A percentile compares a stretch with the other conserved stretches of the same genome.
Evolutionary conservation across 2,888 invertebrate species (phyloP).

Genomic region (Epicampocera succincta): DNA sequence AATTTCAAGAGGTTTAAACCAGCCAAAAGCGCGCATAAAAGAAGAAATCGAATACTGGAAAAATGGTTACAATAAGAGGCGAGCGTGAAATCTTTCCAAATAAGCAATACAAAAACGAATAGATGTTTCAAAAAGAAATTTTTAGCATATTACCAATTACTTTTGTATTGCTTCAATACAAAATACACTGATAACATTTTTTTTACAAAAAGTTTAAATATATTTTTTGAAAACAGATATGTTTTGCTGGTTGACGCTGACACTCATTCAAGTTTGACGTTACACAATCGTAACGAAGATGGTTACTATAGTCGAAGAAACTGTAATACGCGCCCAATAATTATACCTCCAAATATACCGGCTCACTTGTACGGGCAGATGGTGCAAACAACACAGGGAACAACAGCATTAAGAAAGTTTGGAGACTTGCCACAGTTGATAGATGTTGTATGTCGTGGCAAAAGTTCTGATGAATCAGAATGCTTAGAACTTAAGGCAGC

Average conservation of each 20-base stretch:
- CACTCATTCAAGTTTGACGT: constrained; percentile 92
- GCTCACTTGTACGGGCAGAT: constrained; percentile 94
- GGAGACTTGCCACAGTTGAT: constrained; percentile 77
- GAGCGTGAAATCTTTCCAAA: constrained; percentile 70
- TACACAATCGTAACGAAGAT: constrained; percentile 90
- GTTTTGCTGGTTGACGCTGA: constrained; percentile 94
- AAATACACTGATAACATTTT: constrained; percentile 22
- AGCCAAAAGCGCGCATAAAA: constrained; percentile 85
- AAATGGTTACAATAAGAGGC: constrained; percentile 88
- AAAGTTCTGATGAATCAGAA: constrained; percentile 86
- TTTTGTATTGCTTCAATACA: constrained; percentile 52
- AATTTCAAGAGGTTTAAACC: constrained; percentile 86
- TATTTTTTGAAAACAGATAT: constrained; percentile 84
- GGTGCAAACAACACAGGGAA: constrained; percentile 85
- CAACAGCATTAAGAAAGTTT: constrained; percentile 78
- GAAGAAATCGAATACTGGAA: constrained; percentile 91
- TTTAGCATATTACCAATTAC: constrained; percentile 7
- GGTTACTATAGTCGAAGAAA: constrained; percentile 88
- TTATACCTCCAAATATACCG: constrained; percentile 82
- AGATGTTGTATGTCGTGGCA: constrained; percentile 81
- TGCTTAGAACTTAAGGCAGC: constrained; percentile 92
- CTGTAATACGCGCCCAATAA: constrained; percentile 84
- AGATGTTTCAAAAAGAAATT: constrained; percentile 1
- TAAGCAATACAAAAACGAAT: constrained; percentile 37
- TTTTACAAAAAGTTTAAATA: background rate